phyloP scores from a whole-genome alignment of 1,140 invertebrate species.

The Paraescarpia echinospica region DNA sequence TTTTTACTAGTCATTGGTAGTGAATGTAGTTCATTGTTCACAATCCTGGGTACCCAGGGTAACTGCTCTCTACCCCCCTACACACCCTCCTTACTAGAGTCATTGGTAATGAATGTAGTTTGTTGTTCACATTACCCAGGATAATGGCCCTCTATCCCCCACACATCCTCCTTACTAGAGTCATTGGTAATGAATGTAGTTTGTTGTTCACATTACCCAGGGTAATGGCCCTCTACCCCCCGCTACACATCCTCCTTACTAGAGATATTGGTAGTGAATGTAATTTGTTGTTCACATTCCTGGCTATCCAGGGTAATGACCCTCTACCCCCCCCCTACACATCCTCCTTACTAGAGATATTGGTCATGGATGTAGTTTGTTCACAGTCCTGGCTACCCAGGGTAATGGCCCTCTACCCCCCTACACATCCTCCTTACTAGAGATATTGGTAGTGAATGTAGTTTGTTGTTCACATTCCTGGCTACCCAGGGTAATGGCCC shows the following conservation, averaged over 20 bases:
- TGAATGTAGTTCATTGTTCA: not conserved
- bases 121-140: not conserved
- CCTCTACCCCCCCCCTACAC: not conserved
- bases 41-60: constrained; percentile 8
- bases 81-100: not conserved
- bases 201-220: not conserved
- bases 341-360: not conserved
- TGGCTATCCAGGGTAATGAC: constrained; percentile 10
- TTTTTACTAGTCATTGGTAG: too few species aligned
- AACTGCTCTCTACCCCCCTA: not conserved
- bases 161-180: not conserved
- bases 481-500: constrained; percentile 2
- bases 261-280: not conserved
- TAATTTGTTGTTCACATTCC: not conserved
- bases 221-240: not conserved
- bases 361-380: not conserved
- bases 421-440: not conserved
- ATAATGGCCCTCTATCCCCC: not conserved
- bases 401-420: not conserved
- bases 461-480: not conserved
- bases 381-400: constrained; percentile 9
- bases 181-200: not conserved
- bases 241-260: not conserved
- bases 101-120: not conserved
- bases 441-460: not conserved